A percentile compares a stretch with the other conserved stretches of the same genome.
phyloP scores from a whole-genome alignment of 2,113 vertebrate genomes.

The Ceyx cyanopectus region DNA sequence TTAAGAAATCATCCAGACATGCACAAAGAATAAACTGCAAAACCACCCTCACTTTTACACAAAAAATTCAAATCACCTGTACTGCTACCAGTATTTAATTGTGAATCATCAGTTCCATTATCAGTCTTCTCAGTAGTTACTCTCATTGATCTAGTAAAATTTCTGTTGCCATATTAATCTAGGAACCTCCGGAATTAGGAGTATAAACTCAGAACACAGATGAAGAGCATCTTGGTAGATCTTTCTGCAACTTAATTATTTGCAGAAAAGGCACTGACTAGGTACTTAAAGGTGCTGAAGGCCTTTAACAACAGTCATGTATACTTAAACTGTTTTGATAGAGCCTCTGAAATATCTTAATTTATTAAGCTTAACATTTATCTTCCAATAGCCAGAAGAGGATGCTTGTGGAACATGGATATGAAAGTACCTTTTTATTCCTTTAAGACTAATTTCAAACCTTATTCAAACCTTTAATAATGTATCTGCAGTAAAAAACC shows the following conservation, averaged over 20 bases:
- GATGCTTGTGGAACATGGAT: not conserved
- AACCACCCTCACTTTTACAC: not conserved
- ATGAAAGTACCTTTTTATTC: not conserved
- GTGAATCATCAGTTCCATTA: not conserved
- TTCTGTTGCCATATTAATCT: not conserved
- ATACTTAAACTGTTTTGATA: not conserved
- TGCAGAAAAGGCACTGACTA: not conserved
- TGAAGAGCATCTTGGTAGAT: not conserved
- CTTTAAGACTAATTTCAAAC: constrained; percentile 1
- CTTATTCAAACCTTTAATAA: not conserved
- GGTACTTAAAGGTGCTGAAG: not conserved
- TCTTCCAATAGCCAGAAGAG: not conserved
- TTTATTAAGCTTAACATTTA: not conserved
- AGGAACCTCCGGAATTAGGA: not conserved
- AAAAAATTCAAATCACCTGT: not conserved
- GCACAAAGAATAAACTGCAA: not conserved
- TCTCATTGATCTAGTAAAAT: not conserved
- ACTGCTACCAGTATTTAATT: not conserved
- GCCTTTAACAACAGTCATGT: not conserved
- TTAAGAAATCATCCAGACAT: not conserved
- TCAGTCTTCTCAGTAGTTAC: not conserved
- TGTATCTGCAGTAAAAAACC: not conserved
- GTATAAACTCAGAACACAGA: not conserved
- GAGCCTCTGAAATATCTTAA: not conserved
- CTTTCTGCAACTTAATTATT: not conserved